Evolutionary conservation across 2,797 vertebrate genomes (phyloP).

Genomic region (Micrastur ruficollis): DNA sequence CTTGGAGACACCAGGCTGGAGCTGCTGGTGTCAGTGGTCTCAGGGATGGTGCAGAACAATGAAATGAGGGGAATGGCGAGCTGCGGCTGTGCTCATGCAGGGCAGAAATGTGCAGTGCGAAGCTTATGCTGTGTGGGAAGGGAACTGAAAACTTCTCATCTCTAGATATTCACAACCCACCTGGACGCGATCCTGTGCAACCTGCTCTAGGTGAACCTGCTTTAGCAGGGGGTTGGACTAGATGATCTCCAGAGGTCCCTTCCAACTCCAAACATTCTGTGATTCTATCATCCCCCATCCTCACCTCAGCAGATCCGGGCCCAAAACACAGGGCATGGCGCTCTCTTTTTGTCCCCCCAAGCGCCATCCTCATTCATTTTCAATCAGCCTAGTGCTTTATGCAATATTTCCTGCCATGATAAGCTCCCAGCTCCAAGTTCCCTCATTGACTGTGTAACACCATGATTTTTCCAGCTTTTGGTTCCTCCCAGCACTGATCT

Average conservation of each 20-base stretch:
- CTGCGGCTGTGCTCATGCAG: fast-evolving
- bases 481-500: not conserved
- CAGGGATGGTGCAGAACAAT: not conserved
- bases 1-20: not conserved
- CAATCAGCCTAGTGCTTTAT: not conserved
- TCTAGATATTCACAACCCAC: not conserved
- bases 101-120: not conserved
- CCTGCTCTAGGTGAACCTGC: too few species aligned
- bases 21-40: not conserved
- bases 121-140: not conserved
- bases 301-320: not conserved
- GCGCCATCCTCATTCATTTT: not conserved
- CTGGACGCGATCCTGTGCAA: too few species aligned
- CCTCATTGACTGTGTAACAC: not conserved
- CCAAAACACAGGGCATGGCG: not conserved
- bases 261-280: too few species aligned
- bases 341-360: fast-evolving
- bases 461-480: not conserved
- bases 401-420: not conserved
- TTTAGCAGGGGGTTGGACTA: too few species aligned
- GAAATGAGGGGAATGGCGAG: not conserved
- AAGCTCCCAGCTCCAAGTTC: not conserved
- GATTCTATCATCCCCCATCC: not conserved
- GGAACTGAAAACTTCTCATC: constrained; percentile 9
- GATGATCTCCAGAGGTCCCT: too few species aligned